These are phyloP conservation scores for Hyperopisus bebe DNA, from an alignment of 2,113 vertebrate species.

Conservation along the genomic window DNA sequence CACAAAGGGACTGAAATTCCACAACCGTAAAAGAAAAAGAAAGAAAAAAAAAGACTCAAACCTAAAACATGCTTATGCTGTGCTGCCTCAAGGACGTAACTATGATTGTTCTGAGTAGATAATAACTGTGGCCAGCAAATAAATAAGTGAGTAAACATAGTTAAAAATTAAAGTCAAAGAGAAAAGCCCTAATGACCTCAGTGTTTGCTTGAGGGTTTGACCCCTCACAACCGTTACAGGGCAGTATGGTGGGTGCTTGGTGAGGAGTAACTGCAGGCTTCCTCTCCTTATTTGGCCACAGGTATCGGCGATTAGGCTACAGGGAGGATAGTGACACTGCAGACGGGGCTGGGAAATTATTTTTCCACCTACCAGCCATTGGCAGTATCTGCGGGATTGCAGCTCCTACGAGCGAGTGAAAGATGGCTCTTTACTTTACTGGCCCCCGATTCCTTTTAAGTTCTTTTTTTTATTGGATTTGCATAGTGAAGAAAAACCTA, in stretches of 20 bases:
- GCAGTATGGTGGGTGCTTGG: background rate
- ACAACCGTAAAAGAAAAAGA: slow-evolving; percentile 50
- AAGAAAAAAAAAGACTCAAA: background rate
- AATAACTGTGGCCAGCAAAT: background rate
- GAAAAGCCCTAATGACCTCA: background rate
- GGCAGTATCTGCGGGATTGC: background rate
- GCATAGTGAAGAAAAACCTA: background rate
- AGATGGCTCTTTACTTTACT: background rate
- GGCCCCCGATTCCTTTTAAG: background rate
- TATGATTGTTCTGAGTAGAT: slow-evolving; percentile 21
- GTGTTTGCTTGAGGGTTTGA: slow-evolving; percentile 31
- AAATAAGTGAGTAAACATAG: background rate
- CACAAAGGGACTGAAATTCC: slow-evolving; percentile 63
- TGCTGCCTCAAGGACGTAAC: slow-evolving; percentile 31
- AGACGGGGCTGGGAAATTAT: background rate
- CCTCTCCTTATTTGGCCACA: background rate
- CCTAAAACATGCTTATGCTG: background rate
- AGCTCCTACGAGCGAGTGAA: background rate
- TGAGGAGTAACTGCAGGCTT: background rate
- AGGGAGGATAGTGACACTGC: background rate
- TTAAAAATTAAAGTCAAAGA: slow-evolving; percentile 25
- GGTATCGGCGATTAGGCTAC: background rate
- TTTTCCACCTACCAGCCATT: background rate
- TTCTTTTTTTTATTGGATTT: background rate
- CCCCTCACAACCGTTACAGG: background rate